phyloP scores from a whole-genome alignment of 2,113 vertebrate species.

The Accipiter cooperii region DNA sequence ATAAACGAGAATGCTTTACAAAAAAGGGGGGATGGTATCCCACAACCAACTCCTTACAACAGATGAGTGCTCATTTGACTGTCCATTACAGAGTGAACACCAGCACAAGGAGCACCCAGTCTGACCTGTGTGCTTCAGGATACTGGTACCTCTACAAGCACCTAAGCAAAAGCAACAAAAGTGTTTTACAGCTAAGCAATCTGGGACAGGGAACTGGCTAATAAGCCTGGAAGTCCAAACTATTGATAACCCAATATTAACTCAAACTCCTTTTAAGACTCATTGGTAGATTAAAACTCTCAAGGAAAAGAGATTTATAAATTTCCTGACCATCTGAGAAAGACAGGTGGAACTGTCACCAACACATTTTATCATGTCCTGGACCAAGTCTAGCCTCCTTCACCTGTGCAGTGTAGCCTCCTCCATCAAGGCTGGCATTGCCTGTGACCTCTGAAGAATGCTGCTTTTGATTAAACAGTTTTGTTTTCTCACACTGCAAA shows the following conservation, averaged over 20 bases:
- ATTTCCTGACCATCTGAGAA: not conserved
- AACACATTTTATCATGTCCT: not conserved
- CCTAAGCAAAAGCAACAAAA: not conserved
- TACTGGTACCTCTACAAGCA: not conserved
- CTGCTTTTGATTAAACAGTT: not conserved
- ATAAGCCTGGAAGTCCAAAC: not conserved
- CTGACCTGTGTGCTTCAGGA: not conserved
- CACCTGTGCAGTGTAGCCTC: not conserved
- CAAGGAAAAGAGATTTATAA: not conserved
- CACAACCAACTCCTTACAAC: not conserved
- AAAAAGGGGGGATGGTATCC: rapidly evolving
- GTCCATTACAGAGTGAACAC: not conserved
- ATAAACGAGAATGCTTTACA: not conserved
- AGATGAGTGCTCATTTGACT: not conserved
- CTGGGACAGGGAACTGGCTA: not conserved
- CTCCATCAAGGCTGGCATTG: not conserved
- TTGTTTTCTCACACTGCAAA: not conserved
- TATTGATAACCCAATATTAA: not conserved
- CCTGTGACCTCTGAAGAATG: not conserved
- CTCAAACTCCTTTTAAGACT: not conserved
- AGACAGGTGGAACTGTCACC: not conserved
- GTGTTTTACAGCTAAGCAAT: not conserved
- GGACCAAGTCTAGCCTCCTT: not conserved
- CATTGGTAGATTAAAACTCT: not conserved
- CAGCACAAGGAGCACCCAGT: not conserved